phyloP scores from a whole-genome alignment of 1,140 invertebrate species.

The Idris sp. region DNA sequence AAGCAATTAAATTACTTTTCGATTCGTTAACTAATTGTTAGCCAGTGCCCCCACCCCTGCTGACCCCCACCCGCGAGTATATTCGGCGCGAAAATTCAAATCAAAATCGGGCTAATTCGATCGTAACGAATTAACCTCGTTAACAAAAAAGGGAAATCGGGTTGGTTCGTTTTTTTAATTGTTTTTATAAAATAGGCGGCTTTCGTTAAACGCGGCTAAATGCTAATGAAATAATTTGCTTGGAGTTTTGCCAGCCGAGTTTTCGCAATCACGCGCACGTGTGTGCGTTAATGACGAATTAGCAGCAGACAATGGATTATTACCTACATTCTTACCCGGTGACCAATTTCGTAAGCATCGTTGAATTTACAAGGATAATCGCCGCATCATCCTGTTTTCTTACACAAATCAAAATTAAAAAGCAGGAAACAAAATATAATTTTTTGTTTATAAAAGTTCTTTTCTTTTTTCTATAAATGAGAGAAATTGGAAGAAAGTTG shows the following conservation, averaged over 20 bases:
- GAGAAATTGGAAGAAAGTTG: constrained; percentile 16
- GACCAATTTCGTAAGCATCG: constrained; percentile 44
- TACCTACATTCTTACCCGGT: constrained; percentile 47
- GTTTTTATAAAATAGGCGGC: constrained; percentile 11
- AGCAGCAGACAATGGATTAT: constrained; percentile 44
- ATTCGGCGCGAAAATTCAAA: constrained; percentile 8
- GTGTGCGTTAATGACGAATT: constrained; percentile 33
- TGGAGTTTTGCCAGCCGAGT: constrained; percentile 27
- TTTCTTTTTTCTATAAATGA: constrained; percentile 1
- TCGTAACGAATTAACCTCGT: constrained; percentile 24
- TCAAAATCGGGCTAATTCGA: background rate
- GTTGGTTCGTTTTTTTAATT: constrained; percentile 21
- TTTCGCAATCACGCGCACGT: constrained; percentile 32
- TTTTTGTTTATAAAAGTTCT: constrained; percentile 26
- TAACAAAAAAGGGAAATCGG: constrained; percentile 30
- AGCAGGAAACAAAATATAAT: no score
- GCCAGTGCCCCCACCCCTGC: no score
- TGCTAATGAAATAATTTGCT: constrained; percentile 48
- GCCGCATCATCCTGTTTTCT: constrained; percentile 50
- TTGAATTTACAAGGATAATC: constrained; percentile 44
- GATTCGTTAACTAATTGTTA: no score
- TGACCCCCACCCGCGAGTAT: no score
- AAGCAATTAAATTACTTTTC: no score
- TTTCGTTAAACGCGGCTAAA: constrained; percentile 41
- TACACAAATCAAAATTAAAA: no score